Evolutionary conservation across 2,797 vertebrate species (phyloP).

Genomic region (Rhinichthys osculus): DNA sequence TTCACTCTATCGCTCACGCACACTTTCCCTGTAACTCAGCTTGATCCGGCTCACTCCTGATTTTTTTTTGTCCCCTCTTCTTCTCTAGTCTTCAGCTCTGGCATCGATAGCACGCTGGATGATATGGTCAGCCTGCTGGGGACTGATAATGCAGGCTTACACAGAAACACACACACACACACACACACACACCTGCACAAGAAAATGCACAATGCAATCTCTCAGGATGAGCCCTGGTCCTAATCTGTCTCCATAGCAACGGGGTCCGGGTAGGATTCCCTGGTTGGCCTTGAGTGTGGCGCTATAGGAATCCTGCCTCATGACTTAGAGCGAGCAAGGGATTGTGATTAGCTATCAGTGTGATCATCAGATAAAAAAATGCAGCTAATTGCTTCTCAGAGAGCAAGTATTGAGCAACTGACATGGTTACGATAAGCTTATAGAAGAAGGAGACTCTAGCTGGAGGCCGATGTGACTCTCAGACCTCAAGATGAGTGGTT

Average conservation of each 20-base stretch:
- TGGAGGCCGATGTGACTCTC: constrained; percentile 13
- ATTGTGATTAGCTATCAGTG: constrained; percentile 68
- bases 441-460: constrained; percentile 21
- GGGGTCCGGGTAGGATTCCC: constrained; percentile 50
- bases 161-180: constrained; percentile 32
- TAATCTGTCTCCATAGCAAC: constrained; percentile 74
- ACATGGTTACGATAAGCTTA: constrained; percentile 60
- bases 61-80: constrained; percentile 56
- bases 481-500: constrained; percentile 25
- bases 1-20: background rate
- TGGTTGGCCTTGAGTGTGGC: constrained; percentile 12
- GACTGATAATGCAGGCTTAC: constrained; percentile 70
- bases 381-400: constrained; percentile 79
- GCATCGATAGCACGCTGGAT: constrained; percentile 65
- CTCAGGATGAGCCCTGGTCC: constrained; percentile 63
- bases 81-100: constrained; percentile 60
- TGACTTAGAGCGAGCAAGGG: constrained; percentile 41
- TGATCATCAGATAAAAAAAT: constrained; percentile 74
- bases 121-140: constrained; percentile 69
- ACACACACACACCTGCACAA: constrained; percentile 47
- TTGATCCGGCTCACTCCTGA: constrained; percentile 3
- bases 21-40: constrained; percentile 16
- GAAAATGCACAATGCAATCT: constrained; percentile 64
- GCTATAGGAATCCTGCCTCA: constrained; percentile 36
- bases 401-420: constrained; percentile 68